Evolutionary conservation across 1,140 invertebrate species (phyloP), one percentile per base, ranked within the genome.

Genomic region (Aphaenogaster floridana): DNA sequence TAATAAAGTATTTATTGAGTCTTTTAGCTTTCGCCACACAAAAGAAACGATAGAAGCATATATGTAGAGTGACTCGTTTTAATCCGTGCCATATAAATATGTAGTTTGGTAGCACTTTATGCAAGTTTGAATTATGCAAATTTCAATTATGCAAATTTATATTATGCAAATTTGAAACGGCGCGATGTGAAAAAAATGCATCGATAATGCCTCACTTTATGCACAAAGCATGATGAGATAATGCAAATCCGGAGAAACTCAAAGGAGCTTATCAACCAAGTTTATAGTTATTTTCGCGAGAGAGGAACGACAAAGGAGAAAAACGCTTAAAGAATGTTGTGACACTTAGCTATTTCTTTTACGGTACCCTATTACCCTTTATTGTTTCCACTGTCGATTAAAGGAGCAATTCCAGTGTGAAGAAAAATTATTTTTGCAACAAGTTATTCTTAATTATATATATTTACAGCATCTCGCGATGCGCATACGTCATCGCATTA

Each of bases 91-190:
- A 11, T 21, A 9, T 59, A 59, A 11, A 17, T 42, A 45, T 39
- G 11, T 13, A 52, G 36, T 17, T 45, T 21, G 15, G 7, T 34
- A 15, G 28, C 13, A 61, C 9, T 61, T 79, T 79, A 79, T 79
- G 72, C 52, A 76, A 76, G 21, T 79, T 42, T 6, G 2, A 76
- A 74, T 66, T 42, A 66, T 66, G 69, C 42, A 50, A 69, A 69
- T 69, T 21, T 28, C 3, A 68, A 68, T 76, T 59, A 76, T 74
- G 71, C n/a, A 76, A 76, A 76, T 76, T 42, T 36, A 42, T 34
- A 45, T 57, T 74, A 74, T 76, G 72, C 57, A 77, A 61, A 61
- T 48, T 28, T 54, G 21, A 48, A 13, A 34, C 36, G 39, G 59
- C 61, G 28, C 7, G 8, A 57, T 76, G 21, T 8, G 15, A 59